These are phyloP conservation scores for Pseudococcus jackbeardsleyi DNA, from an alignment of 2,888 invertebrate species.

Conservation along the genomic window DNA sequence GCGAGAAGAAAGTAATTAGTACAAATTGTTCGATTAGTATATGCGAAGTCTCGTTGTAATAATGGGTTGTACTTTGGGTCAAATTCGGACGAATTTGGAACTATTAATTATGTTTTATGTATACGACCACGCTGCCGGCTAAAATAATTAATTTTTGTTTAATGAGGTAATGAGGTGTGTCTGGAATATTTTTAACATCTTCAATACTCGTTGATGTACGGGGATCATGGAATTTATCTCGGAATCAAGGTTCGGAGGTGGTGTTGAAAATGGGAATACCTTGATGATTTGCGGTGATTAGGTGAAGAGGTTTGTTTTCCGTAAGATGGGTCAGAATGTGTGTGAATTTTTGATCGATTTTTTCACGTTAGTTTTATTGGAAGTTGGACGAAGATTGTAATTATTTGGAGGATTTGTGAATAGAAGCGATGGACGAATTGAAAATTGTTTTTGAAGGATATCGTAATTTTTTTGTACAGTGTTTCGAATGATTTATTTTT, in stretches of 20 bases:
- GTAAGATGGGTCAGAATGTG: background rate
- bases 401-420: no score
- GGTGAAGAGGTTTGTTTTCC: background rate
- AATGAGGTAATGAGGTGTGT: constrained; percentile 50
- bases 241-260: background rate
- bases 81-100: constrained; percentile 18
- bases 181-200: constrained; percentile 19
- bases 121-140: background rate
- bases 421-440: no score
- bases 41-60: background rate
- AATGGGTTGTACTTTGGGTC: constrained; percentile 10
- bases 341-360: background rate
- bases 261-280: background rate
- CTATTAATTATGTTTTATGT: constrained; percentile 11
- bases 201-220: background rate
- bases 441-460: no score
- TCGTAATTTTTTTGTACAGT: no score
- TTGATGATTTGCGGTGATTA: background rate
- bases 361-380: background rate
- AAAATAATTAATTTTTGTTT: constrained; percentile 48
- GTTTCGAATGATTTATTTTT: no score
- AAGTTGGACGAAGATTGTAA: no score
- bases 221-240: background rate
- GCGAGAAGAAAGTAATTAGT: background rate
- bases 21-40: constrained; percentile 11